phyloP scores from a whole-genome alignment of 2,888 invertebrate genomes.

The Diplolepis rosae region DNA sequence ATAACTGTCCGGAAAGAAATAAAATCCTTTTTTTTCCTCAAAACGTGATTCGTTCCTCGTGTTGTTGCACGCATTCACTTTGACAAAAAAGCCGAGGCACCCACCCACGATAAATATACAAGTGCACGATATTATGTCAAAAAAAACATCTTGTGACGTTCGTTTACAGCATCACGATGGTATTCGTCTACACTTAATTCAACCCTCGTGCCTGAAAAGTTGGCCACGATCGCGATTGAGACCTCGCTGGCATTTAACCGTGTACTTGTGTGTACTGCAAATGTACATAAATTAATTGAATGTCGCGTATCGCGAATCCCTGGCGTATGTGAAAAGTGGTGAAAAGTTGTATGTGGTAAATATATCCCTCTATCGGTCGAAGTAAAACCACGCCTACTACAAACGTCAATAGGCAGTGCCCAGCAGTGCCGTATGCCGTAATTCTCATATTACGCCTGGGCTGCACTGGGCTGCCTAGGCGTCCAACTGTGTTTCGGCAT shows the following conservation, averaged over 20 bases:
- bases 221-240: conserved; percentile 59
- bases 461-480: too few species aligned
- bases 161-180: neutral
- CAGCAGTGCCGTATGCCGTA: too few species aligned
- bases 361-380: conserved; percentile 66
- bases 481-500: conserved; percentile 4
- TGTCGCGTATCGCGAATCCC: conserved; percentile 57
- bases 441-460: conserved; percentile 39
- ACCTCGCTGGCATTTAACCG: conserved; percentile 61
- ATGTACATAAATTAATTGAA: conserved; percentile 67
- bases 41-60: neutral
- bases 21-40: neutral
- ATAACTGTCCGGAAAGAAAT: neutral
- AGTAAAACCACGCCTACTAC: conserved; percentile 72
- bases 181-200: conserved; percentile 37
- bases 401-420: conserved; percentile 73
- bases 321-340: conserved; percentile 58
- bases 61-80: conserved; percentile 3
- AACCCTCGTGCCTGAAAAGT: conserved; percentile 64
- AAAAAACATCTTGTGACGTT: conserved; percentile 36
- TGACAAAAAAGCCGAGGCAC: conserved; percentile 21
- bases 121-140: conserved; percentile 20
- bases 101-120: conserved; percentile 19
- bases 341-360: conserved; percentile 66
- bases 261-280: conserved; percentile 56